Conservation (phyloP, 2,888 invertebrate genomes). For the Cephus sareptanus region DNA sequence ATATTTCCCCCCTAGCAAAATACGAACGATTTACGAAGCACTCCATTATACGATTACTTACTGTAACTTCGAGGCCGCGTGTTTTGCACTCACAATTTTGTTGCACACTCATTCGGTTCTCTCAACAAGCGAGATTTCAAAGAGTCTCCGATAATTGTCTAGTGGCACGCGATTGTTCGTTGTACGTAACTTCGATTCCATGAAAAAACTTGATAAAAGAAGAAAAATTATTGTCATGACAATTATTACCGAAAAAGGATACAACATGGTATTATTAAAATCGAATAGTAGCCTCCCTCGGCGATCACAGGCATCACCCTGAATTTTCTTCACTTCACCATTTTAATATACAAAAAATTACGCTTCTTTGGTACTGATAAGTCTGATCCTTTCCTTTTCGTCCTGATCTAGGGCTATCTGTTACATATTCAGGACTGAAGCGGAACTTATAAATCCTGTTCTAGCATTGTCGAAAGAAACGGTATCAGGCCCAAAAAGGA, state of each 20-base stretch:
- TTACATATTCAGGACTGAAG: background rate
- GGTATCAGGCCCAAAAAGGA: background rate
- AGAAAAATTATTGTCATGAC: too few relatives aligned
- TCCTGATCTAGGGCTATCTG: background rate
- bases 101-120: background rate
- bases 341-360: background rate
- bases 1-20: slow-evolving; percentile 37
- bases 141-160: background rate
- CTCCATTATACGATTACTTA: slow-evolving; percentile 30
- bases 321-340: background rate
- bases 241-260: background rate
- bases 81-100: background rate
- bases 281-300: background rate
- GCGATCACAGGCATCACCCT: background rate
- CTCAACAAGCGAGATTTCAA: background rate
- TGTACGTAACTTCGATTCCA: background rate
- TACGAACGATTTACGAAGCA: slow-evolving; percentile 31
- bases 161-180: background rate
- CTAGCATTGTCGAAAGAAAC: background rate
- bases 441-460: background rate
- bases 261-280: background rate
- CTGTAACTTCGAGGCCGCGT: background rate
- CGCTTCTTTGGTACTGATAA: background rate
- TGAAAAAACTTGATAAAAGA: background rate
- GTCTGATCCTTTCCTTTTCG: background rate